Conservation (phyloP, 1,140 invertebrate genomes). For the Macrobrachium rosenbergii region DNA sequence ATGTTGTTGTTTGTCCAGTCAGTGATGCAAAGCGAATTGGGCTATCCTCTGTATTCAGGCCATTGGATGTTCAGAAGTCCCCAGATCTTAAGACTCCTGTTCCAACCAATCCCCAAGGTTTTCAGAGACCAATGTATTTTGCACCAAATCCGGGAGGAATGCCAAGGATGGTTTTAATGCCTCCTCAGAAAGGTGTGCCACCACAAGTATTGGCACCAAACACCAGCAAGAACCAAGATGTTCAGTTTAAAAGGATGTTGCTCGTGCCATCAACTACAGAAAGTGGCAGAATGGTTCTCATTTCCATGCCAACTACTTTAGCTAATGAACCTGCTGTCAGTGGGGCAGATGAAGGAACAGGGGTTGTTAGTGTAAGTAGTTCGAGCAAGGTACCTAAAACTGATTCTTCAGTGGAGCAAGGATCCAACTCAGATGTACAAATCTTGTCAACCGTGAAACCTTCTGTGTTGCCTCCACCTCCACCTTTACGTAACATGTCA, state of each 20-base stretch:
- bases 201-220: conserved; percentile 28
- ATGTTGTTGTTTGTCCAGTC: no score
- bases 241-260: conserved; percentile 27
- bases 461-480: no score
- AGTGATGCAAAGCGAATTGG: no score
- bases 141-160: conserved; percentile 15
- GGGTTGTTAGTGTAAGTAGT: neutral
- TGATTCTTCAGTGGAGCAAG: no score
- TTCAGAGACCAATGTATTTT: conserved; percentile 23
- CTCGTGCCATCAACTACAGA: conserved; percentile 44
- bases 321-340: conserved; percentile 10
- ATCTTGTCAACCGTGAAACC: no score
- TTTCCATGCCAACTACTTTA: conserved; percentile 1
- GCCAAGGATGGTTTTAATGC: conserved; percentile 45
- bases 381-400: no score
- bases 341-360: neutral
- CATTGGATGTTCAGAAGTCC: neutral
- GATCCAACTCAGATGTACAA: no score
- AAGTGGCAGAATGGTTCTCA: conserved; percentile 40
- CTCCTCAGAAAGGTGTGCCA: conserved; percentile 13
- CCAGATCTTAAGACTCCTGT: neutral
- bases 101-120: neutral
- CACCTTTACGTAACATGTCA: no score
- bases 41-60: no score
- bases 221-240: conserved; percentile 10